These are phyloP conservation scores for Montipora capricornis DNA, from an alignment of 64 coral and sea anemone genomes.

Conservation along the genomic window DNA sequence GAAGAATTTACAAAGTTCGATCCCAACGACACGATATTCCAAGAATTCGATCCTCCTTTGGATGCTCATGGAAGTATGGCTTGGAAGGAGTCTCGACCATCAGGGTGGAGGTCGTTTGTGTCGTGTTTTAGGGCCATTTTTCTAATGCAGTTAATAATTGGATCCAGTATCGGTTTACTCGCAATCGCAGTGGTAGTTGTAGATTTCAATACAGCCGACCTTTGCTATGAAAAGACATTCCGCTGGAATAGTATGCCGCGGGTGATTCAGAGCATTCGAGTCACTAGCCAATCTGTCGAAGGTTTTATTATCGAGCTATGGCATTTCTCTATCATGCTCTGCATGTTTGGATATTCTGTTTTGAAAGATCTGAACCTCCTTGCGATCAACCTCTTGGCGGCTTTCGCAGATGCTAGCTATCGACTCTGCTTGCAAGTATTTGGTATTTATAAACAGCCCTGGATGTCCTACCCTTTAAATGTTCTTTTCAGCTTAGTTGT, in stretches of 20 bases:
- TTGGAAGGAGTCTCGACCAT: conserved; percentile 24
- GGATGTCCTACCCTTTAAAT: conserved; percentile 88
- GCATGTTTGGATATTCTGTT: conserved; percentile 65
- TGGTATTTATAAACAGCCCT: conserved; percentile 79
- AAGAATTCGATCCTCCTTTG: conserved; percentile 44
- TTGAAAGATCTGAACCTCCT: conserved; percentile 83
- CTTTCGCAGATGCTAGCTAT: conserved; percentile 70
- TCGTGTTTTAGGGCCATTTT: conserved; percentile 70
- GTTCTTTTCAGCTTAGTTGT: conserved; percentile 53
- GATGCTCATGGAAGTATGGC: not conserved
- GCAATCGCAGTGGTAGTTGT: conserved; percentile 54
- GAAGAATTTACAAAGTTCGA: conserved; percentile 49
- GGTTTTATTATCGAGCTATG: conserved; percentile 85
- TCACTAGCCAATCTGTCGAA: conserved; percentile 63
- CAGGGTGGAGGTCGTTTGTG: not conserved
- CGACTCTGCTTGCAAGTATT: conserved; percentile 76
- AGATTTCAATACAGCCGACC: conserved; percentile 73
- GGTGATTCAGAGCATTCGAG: conserved; percentile 70
- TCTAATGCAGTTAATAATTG: conserved; percentile 59
- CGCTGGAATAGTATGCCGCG: conserved; percentile 71
- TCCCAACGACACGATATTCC: conserved; percentile 40
- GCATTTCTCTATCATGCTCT: conserved; percentile 68
- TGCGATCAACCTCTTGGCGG: conserved; percentile 73
- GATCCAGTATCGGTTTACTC: conserved; percentile 53
- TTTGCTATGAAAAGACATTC: conserved; percentile 65